Conservation (phyloP, 2,113 vertebrate species). For the Ictalurus furcatus region DNA sequence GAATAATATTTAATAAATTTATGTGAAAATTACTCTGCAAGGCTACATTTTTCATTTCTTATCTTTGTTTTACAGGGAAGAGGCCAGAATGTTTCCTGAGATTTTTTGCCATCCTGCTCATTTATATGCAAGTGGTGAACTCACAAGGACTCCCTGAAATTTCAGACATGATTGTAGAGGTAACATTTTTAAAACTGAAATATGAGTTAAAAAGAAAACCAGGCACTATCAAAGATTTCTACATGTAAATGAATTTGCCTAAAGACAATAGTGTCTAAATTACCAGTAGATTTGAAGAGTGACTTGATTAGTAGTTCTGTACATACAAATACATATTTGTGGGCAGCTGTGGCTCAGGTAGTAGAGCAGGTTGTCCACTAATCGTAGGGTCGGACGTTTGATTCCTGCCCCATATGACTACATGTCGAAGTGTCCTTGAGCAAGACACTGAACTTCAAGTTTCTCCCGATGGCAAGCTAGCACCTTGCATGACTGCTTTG, state of each 20-base stretch:
- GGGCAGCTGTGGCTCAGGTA: too few species aligned
- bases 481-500: too few species aligned
- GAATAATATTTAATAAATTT: neutral
- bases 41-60: neutral
- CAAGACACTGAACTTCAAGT: too few species aligned
- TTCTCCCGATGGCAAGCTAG: too few species aligned
- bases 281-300: neutral
- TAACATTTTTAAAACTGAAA: neutral
- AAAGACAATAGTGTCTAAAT: neutral
- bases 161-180: constrained; percentile 16
- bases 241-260: neutral
- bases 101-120: constrained; percentile 49
- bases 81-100: constrained; percentile 29
- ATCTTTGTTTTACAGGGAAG: constrained; percentile 55
- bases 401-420: too few species aligned
- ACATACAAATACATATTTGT: neutral
- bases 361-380: too few species aligned
- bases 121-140: constrained; percentile 54
- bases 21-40: neutral
- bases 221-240: neutral
- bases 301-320: neutral
- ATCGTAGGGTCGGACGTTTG: too few species aligned
- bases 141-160: constrained; percentile 39
- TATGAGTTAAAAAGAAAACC: neutral
- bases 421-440: too few species aligned